Conservation (phyloP, 35 echinoderm and acorn worm species). For the Apostichopus japonicus region DNA sequence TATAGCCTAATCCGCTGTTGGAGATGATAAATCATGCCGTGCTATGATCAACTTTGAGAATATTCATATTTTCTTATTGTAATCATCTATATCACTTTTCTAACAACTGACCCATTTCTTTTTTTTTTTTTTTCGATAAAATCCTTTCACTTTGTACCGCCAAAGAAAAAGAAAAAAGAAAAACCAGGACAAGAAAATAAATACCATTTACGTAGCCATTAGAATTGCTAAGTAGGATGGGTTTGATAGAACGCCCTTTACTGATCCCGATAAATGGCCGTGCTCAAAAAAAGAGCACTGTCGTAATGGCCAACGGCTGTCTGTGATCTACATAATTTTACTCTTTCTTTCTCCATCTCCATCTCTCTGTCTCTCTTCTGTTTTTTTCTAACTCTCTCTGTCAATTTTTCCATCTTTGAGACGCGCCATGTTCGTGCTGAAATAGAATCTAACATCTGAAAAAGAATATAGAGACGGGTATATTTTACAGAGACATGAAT, state of each 20-base stretch:
- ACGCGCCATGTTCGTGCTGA: conserved; percentile 43
- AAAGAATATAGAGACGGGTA: conserved; percentile 50
- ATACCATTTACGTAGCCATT: conserved; percentile 1
- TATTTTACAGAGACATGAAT: conserved; percentile 60
- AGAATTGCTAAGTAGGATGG: conserved; percentile 22
- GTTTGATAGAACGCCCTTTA: conserved; percentile 20
- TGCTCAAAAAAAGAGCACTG: conserved; percentile 14
- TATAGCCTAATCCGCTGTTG: no score
- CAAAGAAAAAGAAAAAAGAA: no score
- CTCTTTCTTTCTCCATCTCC: background rate
- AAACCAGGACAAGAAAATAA: no score
- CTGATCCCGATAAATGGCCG: conserved; percentile 36
- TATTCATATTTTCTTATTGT: background rate
- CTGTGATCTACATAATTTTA: conserved; percentile 43
- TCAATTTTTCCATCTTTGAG: conserved; percentile 45
- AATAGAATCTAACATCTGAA: conserved; percentile 16
- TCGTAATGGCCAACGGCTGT: conserved; percentile 31
- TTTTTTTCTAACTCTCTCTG: background rate
- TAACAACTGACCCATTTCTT: background rate
- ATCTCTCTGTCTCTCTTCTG: background rate
- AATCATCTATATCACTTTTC: background rate
- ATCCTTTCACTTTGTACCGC: no score
- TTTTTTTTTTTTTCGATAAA: background rate
- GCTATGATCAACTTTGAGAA: background rate
- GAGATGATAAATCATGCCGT: background rate